phyloP scores from a whole-genome alignment of 1,140 invertebrate genomes.

The Diorhabda elongata region DNA sequence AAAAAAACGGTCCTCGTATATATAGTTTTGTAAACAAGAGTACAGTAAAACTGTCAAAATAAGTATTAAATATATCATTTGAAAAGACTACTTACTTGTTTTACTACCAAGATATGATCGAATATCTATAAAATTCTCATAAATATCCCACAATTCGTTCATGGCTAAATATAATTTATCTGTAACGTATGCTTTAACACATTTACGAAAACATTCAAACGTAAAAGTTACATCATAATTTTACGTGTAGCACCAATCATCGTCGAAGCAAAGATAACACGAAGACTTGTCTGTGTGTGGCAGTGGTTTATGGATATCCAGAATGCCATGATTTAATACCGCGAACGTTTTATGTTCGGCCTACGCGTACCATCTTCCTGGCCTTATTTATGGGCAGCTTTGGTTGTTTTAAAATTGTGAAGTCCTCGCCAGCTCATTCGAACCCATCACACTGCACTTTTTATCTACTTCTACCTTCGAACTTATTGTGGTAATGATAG shows the following conservation, averaged over 20 bases:
- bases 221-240: slow-evolving; percentile 3
- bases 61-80: no score
- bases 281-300: slow-evolving; percentile 33
- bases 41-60: no score
- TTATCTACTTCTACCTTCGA: slow-evolving; percentile 7
- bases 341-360: slow-evolving; percentile 42
- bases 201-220: not conserved
- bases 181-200: not conserved
- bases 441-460: slow-evolving; percentile 12
- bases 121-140: not conserved
- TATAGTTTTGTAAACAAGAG: no score
- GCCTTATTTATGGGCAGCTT: slow-evolving; percentile 40
- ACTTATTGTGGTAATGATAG: slow-evolving; percentile 2
- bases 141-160: slow-evolving; percentile 2
- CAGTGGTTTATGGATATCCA: slow-evolving; percentile 37
- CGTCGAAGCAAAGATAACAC: slow-evolving; percentile 11
- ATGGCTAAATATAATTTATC: not conserved
- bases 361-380: slow-evolving; percentile 43
- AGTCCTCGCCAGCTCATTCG: slow-evolving; percentile 24
- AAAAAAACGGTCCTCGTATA: no score
- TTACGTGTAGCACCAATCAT: slow-evolving; percentile 1
- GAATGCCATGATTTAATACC: slow-evolving; percentile 43
- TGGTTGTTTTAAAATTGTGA: slow-evolving; percentile 42
- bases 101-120: no score
- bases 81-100: no score